Conservation (phyloP, 2,113 vertebrate species). For the Aleadryas rufinucha region DNA sequence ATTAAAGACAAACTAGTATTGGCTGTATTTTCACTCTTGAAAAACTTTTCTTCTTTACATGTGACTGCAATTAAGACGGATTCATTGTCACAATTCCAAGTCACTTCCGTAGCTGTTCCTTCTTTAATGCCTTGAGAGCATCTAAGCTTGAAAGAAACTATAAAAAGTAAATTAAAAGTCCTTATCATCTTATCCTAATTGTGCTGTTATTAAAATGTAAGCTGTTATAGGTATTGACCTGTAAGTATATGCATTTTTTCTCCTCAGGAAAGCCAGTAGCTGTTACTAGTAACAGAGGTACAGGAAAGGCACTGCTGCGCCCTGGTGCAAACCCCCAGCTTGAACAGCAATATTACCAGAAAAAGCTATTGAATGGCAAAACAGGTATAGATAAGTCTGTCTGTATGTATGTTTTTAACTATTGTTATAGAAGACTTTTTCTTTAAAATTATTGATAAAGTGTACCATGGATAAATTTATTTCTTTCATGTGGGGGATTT, state of each 20-base stretch:
- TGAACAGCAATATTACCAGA: conserved; percentile 92
- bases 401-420: not conserved
- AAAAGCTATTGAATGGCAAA: conserved; percentile 77
- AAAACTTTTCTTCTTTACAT: not conserved
- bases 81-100: not conserved
- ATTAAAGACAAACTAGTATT: not conserved
- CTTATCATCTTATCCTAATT: not conserved
- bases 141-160: not conserved
- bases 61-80: not conserved
- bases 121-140: not conserved
- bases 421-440: not conserved
- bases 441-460: not conserved
- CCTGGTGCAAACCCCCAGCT: conserved; percentile 85
- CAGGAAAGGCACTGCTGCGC: conserved; percentile 76
- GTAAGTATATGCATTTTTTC: conserved; percentile 5
- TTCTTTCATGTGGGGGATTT: not conserved
- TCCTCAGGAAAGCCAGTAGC: conserved; percentile 90
- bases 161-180: not conserved
- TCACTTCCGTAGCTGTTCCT: not conserved
- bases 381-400: conserved; percentile 75
- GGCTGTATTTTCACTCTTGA: not conserved
- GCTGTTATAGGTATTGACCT: not conserved
- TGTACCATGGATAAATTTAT: not conserved
- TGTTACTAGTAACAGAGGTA: conserved; percentile 94
- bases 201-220: not conserved